A percentile compares a stretch with the other conserved stretches of the same genome.
These are phyloP conservation scores for Syngnathus scovelli DNA, from an alignment of 2,113 vertebrate genomes.

Conservation along the genomic window DNA sequence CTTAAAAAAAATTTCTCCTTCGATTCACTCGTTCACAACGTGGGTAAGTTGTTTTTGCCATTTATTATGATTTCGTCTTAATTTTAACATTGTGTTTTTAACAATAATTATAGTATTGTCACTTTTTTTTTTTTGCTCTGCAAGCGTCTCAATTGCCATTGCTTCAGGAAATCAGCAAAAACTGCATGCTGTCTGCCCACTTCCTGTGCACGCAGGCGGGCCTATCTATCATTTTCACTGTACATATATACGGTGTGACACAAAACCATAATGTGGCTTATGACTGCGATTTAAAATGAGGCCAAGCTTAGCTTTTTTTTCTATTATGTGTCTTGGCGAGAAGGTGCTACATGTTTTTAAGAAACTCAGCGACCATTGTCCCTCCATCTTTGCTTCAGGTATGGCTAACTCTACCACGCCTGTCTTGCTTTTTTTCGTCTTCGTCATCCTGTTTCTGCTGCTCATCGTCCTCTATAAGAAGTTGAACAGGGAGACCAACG, in stretches of 20 bases:
- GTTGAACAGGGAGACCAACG: constrained; percentile 58
- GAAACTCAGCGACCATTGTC: neutral
- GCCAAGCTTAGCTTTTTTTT: neutral
- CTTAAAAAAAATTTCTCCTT: neutral
- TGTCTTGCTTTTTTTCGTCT: constrained; percentile 23
- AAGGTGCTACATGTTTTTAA: neutral
- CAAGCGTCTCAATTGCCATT: neutral
- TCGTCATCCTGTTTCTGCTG: constrained; percentile 22
- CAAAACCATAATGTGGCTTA: neutral
- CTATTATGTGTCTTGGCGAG: neutral
- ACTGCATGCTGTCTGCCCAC: constrained; percentile 21
- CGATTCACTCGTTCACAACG: neutral
- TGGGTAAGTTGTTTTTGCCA: neutral
- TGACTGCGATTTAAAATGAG: neutral
- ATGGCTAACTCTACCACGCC: neutral
- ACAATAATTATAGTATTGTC: neutral
- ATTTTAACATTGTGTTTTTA: neutral
- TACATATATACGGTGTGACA: neutral
- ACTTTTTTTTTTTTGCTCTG: neutral
- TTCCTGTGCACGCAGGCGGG: constrained; percentile 44
- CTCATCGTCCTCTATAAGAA: constrained; percentile 61
- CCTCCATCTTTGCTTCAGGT: constrained; percentile 25
- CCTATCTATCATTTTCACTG: neutral
- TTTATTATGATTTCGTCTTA: neutral
- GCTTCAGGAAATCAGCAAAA: constrained; percentile 52